Base-by-base conservation (phyloP, 2,113 vertebrate species). In the Neofelis nebulosa region DNA sequence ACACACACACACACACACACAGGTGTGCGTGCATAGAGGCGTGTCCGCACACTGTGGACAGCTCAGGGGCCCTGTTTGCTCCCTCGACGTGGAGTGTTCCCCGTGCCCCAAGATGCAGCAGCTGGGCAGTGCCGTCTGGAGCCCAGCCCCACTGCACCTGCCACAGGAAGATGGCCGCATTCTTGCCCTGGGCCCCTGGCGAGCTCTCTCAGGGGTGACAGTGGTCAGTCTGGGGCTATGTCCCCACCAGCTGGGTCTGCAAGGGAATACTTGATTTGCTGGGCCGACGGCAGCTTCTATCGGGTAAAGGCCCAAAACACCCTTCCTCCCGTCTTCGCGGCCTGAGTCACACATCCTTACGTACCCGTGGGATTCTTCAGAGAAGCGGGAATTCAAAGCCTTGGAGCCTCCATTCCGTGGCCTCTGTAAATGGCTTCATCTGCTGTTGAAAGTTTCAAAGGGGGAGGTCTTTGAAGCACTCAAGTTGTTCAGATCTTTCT, bases 111-210 rank as follows among this genome's bases (percentile, higher is more conserved):
- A 3, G 18, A 25, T 21, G 2, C 7, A 11, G 33, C 50, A 19
- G 41, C 61, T 12, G 55, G 14, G 14, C 15, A 1, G 11, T 14
- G 36, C 4, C 41, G 10, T 76, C 82, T 15, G 29, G 33, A 80
- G 16, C 12, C 82, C 57, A 80, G 16, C 12, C 82, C 57, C 4
- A 5, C 13, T 45, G 13, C 21, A 27, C 45, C 65, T 18, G 66
- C 23, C 4, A 0, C 3, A 18, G 48, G 68, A n/a, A 45, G 13
- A 29, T 0, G 11, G 13, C 41, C 2, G 9, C 29, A 6, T 41
- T 31, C 66, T 18, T 3, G 6, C 13, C 69, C 41, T 1, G 23
- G 25, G 2, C 1, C 25, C 36, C 36, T 3, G 13, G 45, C 4
- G 4, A 15, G 36, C 12, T 21, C 61, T 23, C 69, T 76, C 3